Conservation (phyloP, 2,797 vertebrate genomes). For the Glossophaga mutica region DNA sequence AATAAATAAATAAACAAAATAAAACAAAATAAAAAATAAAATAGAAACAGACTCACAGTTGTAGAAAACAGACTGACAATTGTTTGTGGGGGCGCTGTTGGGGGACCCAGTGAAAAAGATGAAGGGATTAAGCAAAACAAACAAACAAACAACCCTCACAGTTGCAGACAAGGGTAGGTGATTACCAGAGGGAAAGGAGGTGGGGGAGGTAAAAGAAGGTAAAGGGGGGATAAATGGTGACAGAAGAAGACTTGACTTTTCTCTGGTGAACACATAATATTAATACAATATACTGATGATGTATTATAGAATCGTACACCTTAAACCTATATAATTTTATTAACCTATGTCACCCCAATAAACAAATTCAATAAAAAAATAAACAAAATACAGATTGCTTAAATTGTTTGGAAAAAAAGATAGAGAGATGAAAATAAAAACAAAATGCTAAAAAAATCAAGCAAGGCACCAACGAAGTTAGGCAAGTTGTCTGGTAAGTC, state of each 20-base stretch:
- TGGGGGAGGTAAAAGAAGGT: background rate
- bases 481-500: background rate
- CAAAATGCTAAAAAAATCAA: constrained; percentile 8
- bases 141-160: background rate
- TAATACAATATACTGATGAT: background rate
- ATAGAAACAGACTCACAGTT: background rate
- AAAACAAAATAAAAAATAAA: background rate
- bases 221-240: background rate
- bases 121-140: background rate
- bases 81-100: background rate
- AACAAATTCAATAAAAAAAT: background rate
- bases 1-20: background rate
- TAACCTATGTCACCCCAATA: background rate
- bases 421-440: background rate
- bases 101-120: background rate
- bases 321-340: background rate
- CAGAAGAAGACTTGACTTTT: background rate
- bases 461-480: background rate
- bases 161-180: background rate
- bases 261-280: background rate
- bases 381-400: background rate
- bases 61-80: background rate
- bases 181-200: background rate
- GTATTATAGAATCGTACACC: background rate
- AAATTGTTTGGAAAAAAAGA: constrained; percentile 15